Evolutionary conservation across 2,113 vertebrate species (phyloP).

Genomic region (Ahaetulla prasina): DNA sequence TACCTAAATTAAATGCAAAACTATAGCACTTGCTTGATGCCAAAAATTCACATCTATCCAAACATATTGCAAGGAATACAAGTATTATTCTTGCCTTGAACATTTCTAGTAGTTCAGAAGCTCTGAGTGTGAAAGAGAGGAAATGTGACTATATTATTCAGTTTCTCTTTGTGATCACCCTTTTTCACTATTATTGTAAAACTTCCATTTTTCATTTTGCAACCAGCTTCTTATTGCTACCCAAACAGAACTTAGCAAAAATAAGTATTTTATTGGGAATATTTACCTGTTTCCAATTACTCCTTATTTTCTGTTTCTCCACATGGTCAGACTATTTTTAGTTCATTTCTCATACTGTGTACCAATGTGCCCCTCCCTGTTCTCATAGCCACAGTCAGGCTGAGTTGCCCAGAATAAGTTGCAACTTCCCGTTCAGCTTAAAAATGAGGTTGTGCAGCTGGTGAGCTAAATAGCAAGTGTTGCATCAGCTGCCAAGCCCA

Average conservation of each 20-base stretch:
- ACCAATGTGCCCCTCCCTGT: conserved; percentile 53
- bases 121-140: not conserved
- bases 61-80: not conserved
- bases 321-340: conserved; percentile 43
- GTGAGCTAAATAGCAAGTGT: conserved; percentile 27
- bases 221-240: not conserved
- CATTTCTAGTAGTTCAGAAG: not conserved
- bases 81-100: not conserved
- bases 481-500: not conserved
- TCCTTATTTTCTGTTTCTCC: conserved; percentile 10
- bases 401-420: not conserved
- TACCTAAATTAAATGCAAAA: not conserved
- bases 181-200: not conserved
- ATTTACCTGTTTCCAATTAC: conserved; percentile 38
- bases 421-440: conserved; percentile 39
- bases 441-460: not conserved
- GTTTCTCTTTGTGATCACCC: not conserved
- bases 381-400: conserved; percentile 40
- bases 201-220: not conserved
- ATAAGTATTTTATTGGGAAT: not conserved
- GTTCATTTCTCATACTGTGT: conserved; percentile 43
- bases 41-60: not conserved
- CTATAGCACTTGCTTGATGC: not conserved
- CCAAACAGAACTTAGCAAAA: not conserved
- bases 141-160: not conserved